A percentile compares a stretch with the other conserved stretches of the same genome.
Conservation (phyloP, 2,797 vertebrate species). For the Oophaga sylvatica region DNA sequence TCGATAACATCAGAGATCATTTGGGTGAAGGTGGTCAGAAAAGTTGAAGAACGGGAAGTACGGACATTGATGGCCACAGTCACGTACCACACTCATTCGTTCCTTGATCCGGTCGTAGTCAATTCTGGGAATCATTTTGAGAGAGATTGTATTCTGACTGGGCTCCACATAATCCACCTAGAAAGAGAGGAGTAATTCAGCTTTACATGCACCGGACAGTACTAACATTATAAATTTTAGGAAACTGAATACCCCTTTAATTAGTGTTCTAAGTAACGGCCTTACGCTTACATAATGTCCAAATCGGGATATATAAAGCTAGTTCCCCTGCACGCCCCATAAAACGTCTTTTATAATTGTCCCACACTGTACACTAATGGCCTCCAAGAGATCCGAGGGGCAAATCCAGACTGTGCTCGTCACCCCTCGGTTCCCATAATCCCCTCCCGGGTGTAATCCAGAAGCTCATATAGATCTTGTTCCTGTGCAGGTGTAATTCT, state of each 20-base stretch:
- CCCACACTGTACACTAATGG: too few species aligned
- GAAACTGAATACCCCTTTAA: not conserved
- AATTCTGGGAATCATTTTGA: constrained; percentile 96
- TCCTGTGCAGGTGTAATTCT: too few species aligned
- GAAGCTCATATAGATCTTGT: too few species aligned
- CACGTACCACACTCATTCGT: constrained; percentile 89
- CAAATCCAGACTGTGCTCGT: too few species aligned
- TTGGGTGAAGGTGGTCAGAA: not conserved
- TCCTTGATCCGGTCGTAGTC: constrained; percentile 96
- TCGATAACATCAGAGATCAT: not conserved
- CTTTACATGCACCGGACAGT: not conserved
- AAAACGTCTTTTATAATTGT: too few species aligned
- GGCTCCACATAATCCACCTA: constrained; percentile 97
- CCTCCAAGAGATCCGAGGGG: too few species aligned
- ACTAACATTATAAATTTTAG: not conserved
- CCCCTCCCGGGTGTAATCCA: too few species aligned
- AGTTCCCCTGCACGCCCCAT: too few species aligned
- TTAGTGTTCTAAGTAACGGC: too few species aligned
- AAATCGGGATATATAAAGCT: too few species aligned
- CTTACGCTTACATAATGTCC: too few species aligned
- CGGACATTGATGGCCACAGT: fast-evolving
- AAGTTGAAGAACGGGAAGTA: not conserved
- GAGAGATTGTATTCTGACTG: constrained; percentile 95
- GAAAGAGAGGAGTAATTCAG: not conserved
- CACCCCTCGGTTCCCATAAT: too few species aligned